Evolutionary conservation across 2,113 vertebrate genomes (phyloP).

Genomic region (Thinocorus orbignyianus): DNA sequence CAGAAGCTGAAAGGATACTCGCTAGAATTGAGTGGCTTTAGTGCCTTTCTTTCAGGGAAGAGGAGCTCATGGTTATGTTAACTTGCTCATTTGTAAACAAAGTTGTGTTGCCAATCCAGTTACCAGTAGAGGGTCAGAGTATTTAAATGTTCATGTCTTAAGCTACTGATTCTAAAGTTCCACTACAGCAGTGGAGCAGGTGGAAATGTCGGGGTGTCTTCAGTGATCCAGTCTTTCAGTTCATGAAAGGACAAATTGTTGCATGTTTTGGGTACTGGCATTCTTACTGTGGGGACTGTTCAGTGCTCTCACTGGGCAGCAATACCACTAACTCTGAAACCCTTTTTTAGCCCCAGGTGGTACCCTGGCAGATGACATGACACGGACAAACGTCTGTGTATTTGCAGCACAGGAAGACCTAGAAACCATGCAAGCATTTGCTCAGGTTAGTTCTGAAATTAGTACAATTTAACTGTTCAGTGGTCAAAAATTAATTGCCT

Average conservation of each 20-base stretch:
- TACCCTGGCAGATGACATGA: slow-evolving; percentile 97
- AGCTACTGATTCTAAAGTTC: background rate
- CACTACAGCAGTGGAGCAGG: background rate
- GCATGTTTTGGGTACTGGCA: background rate
- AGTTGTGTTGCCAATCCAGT: background rate
- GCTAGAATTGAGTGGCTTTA: background rate
- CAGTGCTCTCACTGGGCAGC: background rate
- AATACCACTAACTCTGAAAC: background rate
- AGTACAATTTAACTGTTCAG: background rate
- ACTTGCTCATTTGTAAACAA: background rate
- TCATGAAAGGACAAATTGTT: accelerated
- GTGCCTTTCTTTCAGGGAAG: background rate
- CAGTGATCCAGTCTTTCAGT: background rate
- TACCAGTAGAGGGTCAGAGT: background rate
- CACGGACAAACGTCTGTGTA: slow-evolving; percentile 96
- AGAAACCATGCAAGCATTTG: slow-evolving; percentile 99
- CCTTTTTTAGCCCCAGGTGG: slow-evolving; percentile 89
- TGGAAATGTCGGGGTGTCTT: background rate
- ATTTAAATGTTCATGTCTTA: background rate
- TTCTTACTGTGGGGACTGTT: background rate
- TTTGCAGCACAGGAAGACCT: slow-evolving; percentile 98
- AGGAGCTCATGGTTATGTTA: background rate
- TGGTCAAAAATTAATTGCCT: background rate
- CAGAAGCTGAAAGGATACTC: background rate
- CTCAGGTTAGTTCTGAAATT: slow-evolving; percentile 83